These are phyloP conservation scores for Turritopsis dohrnii DNA, from an alignment of 30 jellyfish, hydroid and myxozoan species.

Conservation along the genomic window DNA sequence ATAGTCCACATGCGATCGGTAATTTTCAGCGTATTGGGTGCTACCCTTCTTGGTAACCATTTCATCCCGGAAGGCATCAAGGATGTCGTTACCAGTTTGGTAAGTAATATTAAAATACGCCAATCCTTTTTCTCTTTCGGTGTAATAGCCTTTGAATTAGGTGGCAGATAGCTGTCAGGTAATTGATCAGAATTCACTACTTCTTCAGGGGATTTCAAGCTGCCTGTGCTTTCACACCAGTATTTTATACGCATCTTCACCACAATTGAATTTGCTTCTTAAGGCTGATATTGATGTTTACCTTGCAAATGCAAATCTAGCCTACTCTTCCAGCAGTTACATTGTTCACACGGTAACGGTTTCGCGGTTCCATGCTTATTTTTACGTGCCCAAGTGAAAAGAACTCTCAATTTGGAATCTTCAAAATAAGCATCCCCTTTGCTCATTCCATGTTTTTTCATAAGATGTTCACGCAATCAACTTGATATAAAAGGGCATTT, in stretches of 20 bases:
- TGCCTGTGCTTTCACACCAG: not conserved
- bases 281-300: too few species aligned
- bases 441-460: not conserved
- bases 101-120: not conserved
- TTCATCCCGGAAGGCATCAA: not conserved
- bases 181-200: not conserved
- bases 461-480: not conserved
- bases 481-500: not conserved
- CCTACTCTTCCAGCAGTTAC: conserved; percentile 3
- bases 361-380: conserved; percentile 11
- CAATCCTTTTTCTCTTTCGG: not conserved
- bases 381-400: not conserved
- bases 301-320: not conserved
- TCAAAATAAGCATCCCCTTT: not conserved
- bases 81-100: not conserved
- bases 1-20: not conserved
- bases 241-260: conserved; percentile 9
- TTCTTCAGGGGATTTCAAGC: not conserved
- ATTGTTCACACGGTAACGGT: conserved; percentile 17
- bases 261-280: too few species aligned
- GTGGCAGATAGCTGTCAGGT: not conserved
- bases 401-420: conserved; percentile 10
- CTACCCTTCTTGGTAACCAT: not conserved
- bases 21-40: not conserved
- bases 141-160: not conserved